Evolutionary conservation across 2,888 invertebrate species (phyloP), one percentile per base, ranked within the genome.

Genomic region (Gymnocheta viridis): DNA sequence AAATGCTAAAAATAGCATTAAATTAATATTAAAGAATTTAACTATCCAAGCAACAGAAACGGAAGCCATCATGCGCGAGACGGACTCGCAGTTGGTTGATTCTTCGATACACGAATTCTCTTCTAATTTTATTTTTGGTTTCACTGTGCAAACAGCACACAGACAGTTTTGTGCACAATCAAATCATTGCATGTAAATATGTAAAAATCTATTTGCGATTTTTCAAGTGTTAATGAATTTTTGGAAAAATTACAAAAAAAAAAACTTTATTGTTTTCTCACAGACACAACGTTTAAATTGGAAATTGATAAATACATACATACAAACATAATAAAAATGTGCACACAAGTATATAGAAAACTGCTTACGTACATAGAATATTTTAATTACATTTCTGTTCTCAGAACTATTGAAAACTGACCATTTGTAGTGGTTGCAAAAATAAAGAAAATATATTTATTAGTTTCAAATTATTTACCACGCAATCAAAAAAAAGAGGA

Each of bases 171-270:
- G 9, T 27, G 4, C 12, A 4, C 44, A 51, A 47, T 60, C 27
- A 29, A 72, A 47, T 56, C 24, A 51, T 24, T 12, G 24, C 51
- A 27, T 54, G 54, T 51, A 51, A 27, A 47, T 19, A 44, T 44
- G 44, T 44, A 19, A 44, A 64, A 70, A 67, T 82, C 47, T 51
- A 6, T 78, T 66, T 78, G 72, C 51, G 47, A 51, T 49, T 56
- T 77, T 77, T 70, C 58, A 72, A 82, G 66, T 72, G 77, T 67
- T 82, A 78, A 73, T 82, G 82, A 77, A 78, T 82, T 64, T 79
- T 72, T 24, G 19, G 4, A 24, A 35, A 38, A 73, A 47, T 32
- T 3, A 12, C 32, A 77, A 38, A 14, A 2, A 12, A 41, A 74
- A 32, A 7, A 4, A 62, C 2, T 2, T 4, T 10, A 22, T 9